Percentiles rank a stretch among this genome's conserved stretches.
phyloP scores from a whole-genome alignment of 1,140 invertebrate genomes.

The Panagrolaimus sp. region DNA sequence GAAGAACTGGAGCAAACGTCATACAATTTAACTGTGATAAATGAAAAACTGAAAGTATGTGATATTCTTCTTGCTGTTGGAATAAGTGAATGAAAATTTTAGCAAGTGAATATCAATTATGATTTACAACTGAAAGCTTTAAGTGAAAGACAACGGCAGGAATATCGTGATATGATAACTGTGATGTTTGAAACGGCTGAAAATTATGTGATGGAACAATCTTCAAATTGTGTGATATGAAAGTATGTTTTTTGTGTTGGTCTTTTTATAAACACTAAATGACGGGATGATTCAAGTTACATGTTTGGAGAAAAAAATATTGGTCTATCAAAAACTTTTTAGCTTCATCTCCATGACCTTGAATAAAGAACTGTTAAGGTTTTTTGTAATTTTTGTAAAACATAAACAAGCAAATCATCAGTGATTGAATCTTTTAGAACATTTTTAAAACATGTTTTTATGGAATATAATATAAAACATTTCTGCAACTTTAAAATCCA shows the following conservation, averaged over 20 bases:
- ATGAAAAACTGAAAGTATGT: slow-evolving; percentile 25
- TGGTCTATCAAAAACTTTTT: too few relatives aligned
- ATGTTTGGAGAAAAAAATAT: too few relatives aligned
- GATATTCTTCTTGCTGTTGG: background rate
- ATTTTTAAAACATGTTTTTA: too few relatives aligned
- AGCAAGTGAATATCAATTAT: slow-evolving; percentile 36
- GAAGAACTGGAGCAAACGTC: slow-evolving; percentile 21
- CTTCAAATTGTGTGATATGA: slow-evolving; percentile 1
- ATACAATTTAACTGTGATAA: slow-evolving; percentile 20
- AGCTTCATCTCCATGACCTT: too few relatives aligned
- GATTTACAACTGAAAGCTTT: slow-evolving; percentile 41
- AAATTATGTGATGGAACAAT: background rate
- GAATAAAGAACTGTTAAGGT: too few relatives aligned
- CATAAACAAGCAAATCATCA: too few relatives aligned
- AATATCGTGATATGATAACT: slow-evolving; percentile 26
- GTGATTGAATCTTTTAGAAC: too few relatives aligned
- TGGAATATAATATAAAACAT: too few relatives aligned
- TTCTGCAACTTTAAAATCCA: too few relatives aligned
- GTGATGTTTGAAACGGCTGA: slow-evolving; percentile 15
- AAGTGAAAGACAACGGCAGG: slow-evolving; percentile 24
- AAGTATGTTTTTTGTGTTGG: slow-evolving; percentile 5
- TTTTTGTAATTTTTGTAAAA: too few relatives aligned
- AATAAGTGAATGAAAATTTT: background rate
- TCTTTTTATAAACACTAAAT: too few relatives aligned
- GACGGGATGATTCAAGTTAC: too few relatives aligned